phyloP scores from a whole-genome alignment of 2,113 vertebrate genomes.

The Prunella himalayana region DNA sequence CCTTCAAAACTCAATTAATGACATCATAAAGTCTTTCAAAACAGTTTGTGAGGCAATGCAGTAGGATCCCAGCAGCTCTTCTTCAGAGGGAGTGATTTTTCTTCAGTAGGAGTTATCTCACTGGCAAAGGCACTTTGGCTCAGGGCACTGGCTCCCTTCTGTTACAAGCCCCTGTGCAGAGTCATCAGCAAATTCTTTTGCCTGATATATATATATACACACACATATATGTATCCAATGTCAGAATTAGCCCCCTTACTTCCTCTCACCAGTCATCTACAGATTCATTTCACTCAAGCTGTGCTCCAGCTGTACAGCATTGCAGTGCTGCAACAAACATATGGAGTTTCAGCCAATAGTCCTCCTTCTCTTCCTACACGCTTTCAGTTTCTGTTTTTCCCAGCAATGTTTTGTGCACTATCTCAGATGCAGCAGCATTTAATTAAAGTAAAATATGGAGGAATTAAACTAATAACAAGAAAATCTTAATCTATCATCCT shows the following conservation, averaged over 20 bases:
- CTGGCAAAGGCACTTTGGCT: not conserved
- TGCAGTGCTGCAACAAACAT: constrained; percentile 7
- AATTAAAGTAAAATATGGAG: not conserved
- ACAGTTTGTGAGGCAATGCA: not conserved
- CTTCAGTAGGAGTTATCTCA: not conserved
- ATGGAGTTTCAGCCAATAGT: constrained; percentile 10
- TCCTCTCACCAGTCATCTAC: constrained; percentile 20
- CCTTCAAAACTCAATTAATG: not conserved
- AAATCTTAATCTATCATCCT: not conserved
- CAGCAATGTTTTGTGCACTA: not conserved
- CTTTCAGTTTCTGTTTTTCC: not conserved
- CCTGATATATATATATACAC: not conserved
- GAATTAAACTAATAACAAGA: not conserved
- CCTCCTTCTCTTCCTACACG: not conserved
- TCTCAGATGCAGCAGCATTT: not conserved
- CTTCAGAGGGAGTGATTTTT: not conserved
- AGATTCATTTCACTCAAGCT: constrained; percentile 40
- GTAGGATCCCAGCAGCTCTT: not conserved
- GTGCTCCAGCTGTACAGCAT: constrained; percentile 35
- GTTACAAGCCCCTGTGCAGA: not conserved
- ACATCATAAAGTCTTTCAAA: not conserved
- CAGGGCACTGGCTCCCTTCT: not conserved
- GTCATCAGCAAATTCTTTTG: constrained; percentile 5
- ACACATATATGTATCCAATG: not conserved
- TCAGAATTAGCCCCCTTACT: constrained; percentile 10